Conservation (phyloP, 2,888 invertebrate species). For the Lepidocyrtoides sp. region DNA sequence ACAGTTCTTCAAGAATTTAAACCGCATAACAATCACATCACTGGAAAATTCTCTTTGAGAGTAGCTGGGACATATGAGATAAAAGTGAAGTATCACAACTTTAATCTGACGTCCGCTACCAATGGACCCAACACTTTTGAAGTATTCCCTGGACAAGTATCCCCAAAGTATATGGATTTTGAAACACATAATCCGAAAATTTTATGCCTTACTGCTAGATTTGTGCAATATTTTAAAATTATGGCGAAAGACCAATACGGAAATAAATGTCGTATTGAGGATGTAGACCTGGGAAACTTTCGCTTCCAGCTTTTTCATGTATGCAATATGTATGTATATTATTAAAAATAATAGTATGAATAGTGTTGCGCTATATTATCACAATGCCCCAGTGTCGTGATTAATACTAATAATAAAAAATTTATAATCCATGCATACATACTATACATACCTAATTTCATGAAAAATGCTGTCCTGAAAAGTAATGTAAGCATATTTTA, state of each 20-base stretch:
- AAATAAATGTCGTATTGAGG: constrained; percentile 31
- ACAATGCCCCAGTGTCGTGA: neutral
- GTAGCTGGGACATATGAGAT: constrained; percentile 24
- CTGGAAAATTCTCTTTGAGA: constrained; percentile 53
- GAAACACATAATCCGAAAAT: constrained; percentile 52
- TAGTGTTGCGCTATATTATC: neutral
- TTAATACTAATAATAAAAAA: neutral
- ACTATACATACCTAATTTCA: neutral
- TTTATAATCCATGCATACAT: neutral
- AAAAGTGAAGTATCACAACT: constrained; percentile 8
- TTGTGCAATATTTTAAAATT: constrained; percentile 30
- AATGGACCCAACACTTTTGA: neutral
- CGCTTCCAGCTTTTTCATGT: constrained; percentile 40
- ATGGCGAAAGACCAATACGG: constrained; percentile 46
- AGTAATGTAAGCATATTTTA: too few relatives aligned
- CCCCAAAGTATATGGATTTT: constrained; percentile 52
- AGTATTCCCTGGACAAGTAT: constrained; percentile 1
- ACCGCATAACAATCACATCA: neutral
- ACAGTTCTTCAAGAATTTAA: constrained; percentile 31
- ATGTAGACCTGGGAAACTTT: constrained; percentile 28
- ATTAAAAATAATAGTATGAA: too few relatives aligned
- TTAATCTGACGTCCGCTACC: neutral
- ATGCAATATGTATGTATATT: neutral
- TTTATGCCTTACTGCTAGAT: constrained; percentile 17
- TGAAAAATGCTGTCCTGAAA: too few relatives aligned